phyloP scores from a whole-genome alignment of 2,888 invertebrate genomes.

The Seira ritae region DNA sequence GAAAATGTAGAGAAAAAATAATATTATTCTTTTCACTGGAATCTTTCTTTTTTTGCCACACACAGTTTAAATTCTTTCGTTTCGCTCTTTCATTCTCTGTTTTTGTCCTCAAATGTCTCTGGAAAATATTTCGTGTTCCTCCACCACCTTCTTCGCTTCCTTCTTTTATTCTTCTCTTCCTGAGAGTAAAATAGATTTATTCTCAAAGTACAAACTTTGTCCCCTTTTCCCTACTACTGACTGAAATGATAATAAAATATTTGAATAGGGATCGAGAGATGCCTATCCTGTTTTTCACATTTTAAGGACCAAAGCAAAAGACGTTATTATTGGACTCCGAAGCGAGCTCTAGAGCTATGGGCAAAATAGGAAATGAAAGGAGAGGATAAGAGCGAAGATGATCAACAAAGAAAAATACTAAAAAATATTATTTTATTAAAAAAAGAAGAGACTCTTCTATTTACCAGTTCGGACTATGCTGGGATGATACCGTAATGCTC shows the following conservation, averaged over 20 bases:
- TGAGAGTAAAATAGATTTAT: neutral
- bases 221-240: neutral
- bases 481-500: neutral
- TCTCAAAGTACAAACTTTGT: neutral
- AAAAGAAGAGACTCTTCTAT: neutral
- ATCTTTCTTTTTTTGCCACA: neutral
- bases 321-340: neutral
- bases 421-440: slow-evolving; percentile 17
- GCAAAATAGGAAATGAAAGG: slow-evolving; percentile 9
- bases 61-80: slow-evolving; percentile 5
- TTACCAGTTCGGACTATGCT: neutral
- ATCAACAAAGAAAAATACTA: slow-evolving; percentile 18
- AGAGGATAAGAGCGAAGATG: slow-evolving; percentile 11
- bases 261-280: neutral
- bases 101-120: neutral
- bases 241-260: slow-evolving; percentile 2
- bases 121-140: slow-evolving; percentile 10
- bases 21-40: slow-evolving; percentile 1
- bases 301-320: neutral
- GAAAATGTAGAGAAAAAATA: neutral
- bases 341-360: neutral
- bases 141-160: slow-evolving; percentile 16
- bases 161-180: slow-evolving; percentile 27
- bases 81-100: neutral
- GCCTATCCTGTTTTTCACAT: slow-evolving; percentile 4